A percentile compares a stretch with the other conserved stretches of the same genome.
Evolutionary conservation across 2,888 invertebrate species (phyloP).

Genomic region (Carabus problematicus): DNA sequence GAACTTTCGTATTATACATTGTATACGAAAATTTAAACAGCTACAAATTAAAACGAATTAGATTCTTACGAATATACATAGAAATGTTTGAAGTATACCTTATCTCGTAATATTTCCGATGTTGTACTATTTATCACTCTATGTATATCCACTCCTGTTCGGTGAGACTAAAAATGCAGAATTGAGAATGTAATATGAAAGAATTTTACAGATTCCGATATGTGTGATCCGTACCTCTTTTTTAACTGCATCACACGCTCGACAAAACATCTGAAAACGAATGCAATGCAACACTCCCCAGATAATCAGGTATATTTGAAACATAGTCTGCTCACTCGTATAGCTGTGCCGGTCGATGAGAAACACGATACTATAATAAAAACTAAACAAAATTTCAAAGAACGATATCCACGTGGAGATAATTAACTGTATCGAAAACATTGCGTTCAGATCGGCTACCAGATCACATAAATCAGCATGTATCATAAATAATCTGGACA

Average conservation of each 20-base stretch:
- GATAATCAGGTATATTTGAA: slow-evolving; percentile 29
- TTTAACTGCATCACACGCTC: slow-evolving; percentile 30
- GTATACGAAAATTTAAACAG: slow-evolving; percentile 32
- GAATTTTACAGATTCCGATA: neutral
- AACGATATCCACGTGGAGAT: slow-evolving; percentile 36
- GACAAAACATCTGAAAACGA: slow-evolving; percentile 33
- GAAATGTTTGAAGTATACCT: slow-evolving; percentile 7
- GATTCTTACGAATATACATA: neutral
- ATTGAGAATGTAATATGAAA: neutral
- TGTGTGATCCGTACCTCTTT: slow-evolving; percentile 30
- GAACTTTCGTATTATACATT: slow-evolving; percentile 27
- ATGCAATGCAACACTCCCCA: slow-evolving; percentile 33
- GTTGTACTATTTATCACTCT: slow-evolving; percentile 28
- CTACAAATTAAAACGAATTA: slow-evolving; percentile 19
- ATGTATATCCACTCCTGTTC: slow-evolving; percentile 26
- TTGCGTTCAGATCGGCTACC: slow-evolving; percentile 30
- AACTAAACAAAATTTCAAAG: slow-evolving; percentile 35
- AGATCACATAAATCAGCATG: slow-evolving; percentile 33
- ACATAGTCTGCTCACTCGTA: slow-evolving; percentile 20
- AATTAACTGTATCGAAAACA: slow-evolving; percentile 27
- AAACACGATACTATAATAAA: slow-evolving; percentile 34
- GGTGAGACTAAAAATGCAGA: slow-evolving; percentile 26
- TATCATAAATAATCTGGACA: slow-evolving; percentile 22
- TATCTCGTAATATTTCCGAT: slow-evolving; percentile 20
- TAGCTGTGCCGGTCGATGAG: slow-evolving; percentile 23